Evolutionary conservation across 1,140 invertebrate genomes (phyloP), one percentile per base, ranked within the genome.

Genomic region (Pseudoatta argentina): DNA sequence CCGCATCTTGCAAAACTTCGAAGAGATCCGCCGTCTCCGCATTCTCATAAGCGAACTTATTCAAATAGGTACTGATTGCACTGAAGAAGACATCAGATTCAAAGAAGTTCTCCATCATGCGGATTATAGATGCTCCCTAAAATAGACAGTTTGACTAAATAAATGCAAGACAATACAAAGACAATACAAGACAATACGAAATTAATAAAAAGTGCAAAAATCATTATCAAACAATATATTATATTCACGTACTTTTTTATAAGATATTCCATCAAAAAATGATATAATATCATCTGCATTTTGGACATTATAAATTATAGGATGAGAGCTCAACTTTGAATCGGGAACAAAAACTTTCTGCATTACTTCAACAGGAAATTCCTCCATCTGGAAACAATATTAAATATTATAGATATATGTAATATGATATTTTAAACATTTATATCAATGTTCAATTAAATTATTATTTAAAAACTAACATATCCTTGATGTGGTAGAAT

Each of bases 261-360:
- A 99, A 0, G 98, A 98, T 89, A 99, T 99, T 0, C 96, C 94
- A 95, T 99, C 98, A 94, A 99, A 99, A 78, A 99, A 97, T 83
- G 98, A 97, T 0, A 97, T 98, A 59, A 99, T 99, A 95, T 99
- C 97, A 93, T 98, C 97, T 0, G 98, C 98, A 92, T 98, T 97
- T 57, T 95, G 96, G 24, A 99, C 98, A 5, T 96, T 96, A 93
- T 98, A 97, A 16, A 98, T 97, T 88, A 99, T 98, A 0, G 98
- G 97, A 95, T 99, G 98, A 8, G 98, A 98, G 87, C 97, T 98
- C 0, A 98, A 93, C 75, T 98, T 97, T 1, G 97, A 96, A 93
- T 99, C 99, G 14, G 97, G 95, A 4, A 95, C 94, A 75, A 99
- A 95, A 0, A 98, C 98, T 3, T 95, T 92, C 89, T 98, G 97